Conservation (phyloP, 92 coral and sea anemone genomes). For the Porites evermanni region DNA sequence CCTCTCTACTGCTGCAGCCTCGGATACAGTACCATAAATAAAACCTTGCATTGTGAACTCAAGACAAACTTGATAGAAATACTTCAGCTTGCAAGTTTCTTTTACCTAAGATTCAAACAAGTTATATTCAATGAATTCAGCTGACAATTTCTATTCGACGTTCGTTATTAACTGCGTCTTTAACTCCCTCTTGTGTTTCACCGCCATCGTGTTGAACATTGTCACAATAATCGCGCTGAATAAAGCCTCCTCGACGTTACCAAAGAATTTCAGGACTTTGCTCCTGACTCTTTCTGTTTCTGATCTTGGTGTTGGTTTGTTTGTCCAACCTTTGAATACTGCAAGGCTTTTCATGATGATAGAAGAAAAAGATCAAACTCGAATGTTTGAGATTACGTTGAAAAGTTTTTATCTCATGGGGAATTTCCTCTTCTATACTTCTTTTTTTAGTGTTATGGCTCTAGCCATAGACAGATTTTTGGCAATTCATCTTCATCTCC, state of each 20-base stretch:
- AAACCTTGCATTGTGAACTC: too few species aligned
- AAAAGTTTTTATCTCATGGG: background rate
- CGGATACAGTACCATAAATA: too few species aligned
- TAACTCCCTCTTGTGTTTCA: background rate
- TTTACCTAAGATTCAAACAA: too few species aligned
- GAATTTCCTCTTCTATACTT: background rate
- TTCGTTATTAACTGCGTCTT: background rate
- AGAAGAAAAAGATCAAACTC: too few species aligned
- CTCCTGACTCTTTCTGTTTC: background rate
- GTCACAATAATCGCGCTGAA: background rate
- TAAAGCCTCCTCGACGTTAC: background rate
- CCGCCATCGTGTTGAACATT: background rate
- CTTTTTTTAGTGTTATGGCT: background rate
- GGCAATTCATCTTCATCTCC: slow-evolving; percentile 9
- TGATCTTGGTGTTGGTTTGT: background rate
- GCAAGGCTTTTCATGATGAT: background rate
- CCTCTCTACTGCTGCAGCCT: too few species aligned
- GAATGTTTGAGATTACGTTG: background rate
- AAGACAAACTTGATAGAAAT: too few species aligned
- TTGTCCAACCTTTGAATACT: background rate
- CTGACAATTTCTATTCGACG: background rate
- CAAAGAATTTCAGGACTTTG: background rate
- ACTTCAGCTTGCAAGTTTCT: too few species aligned
- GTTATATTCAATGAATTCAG: too few species aligned
- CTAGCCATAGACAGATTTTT: background rate